Base-by-base conservation (phyloP, 2,888 invertebrate species). In the Brenthis daphne region DNA sequence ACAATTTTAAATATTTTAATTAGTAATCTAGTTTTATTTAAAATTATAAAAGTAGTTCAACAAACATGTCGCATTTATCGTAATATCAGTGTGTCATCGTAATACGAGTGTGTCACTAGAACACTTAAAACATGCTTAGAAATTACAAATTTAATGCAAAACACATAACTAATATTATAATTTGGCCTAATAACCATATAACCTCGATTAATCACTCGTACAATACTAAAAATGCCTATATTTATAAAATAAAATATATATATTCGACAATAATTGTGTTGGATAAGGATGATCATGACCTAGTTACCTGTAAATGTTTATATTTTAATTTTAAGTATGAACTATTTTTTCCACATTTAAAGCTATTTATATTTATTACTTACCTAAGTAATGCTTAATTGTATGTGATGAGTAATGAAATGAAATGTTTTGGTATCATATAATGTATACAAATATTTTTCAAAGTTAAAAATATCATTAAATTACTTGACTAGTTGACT, bases 101-200 rank as follows among this genome's bases (percentile, higher is more conserved):
- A 51, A 54, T 33, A 37, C 37, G 51, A 63, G 54, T 60, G 64
- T 64, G 68, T 64, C 64, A 68, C 68, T 68, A 64, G 68, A 68
- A 13, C 53, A 64, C 16, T 53, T 43, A 61, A 63, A 53, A 63
- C 53, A 20, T 43, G 61, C 20, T 53, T 43, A 43, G 37, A 53
- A 16, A 53, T 43, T 37, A 63, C 53, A 43, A 48, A 47, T 58
- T 61, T 14, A 69, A 66, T 66, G 51, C 50, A 50, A 63, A 57
- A 57, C 48, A 57, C 14, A 61, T 58, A 48, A 67, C 55, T 51
- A 47, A 69, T 65, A 57, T 50, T 48, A 57, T 57, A 57, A 56
- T 58, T 64, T 29, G 56, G 51, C 64, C 70, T 60, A 67, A 67
- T 60, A 58, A 70, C 67, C 70, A 56, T 64, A 70, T 64, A 70